These are phyloP conservation scores for Ciconia stormi DNA, from an alignment of 2,113 vertebrate species.

Conservation along the genomic window DNA sequence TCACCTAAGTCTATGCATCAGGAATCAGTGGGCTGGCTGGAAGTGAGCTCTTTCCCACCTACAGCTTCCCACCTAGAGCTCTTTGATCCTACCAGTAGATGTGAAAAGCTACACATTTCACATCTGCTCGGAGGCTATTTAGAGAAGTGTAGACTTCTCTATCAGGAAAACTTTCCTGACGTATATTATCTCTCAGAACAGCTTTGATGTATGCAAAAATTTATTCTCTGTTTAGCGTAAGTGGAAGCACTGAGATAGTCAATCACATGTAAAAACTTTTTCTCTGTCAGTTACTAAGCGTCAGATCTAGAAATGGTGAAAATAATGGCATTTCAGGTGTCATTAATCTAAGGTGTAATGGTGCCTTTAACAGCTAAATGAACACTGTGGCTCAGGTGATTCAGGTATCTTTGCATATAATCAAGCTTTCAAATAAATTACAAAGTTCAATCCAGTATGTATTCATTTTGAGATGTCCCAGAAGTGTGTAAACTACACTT, in stretches of 20 bases:
- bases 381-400: background rate
- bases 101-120: background rate
- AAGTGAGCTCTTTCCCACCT: background rate
- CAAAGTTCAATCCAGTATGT: background rate
- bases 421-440: background rate
- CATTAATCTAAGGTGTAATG: conserved; percentile 39
- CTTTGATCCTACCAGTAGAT: background rate
- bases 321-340: conserved; percentile 36
- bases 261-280: background rate
- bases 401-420: conserved; percentile 43
- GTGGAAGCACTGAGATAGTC: background rate
- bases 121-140: background rate
- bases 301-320: conserved; percentile 27
- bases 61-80: background rate
- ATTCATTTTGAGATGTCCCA: background rate
- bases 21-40: background rate
- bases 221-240: background rate
- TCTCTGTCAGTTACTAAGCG: conserved; percentile 5
- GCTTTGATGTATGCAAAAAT: background rate
- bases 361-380: conserved; percentile 46
- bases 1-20: background rate
- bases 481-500: background rate
- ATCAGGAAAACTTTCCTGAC: background rate
- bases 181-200: background rate
- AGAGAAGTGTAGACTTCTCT: background rate